Evolutionary conservation across 2,797 vertebrate species (phyloP), one percentile per base, ranked within the genome.

Genomic region (Zenarchopterus dispar): DNA sequence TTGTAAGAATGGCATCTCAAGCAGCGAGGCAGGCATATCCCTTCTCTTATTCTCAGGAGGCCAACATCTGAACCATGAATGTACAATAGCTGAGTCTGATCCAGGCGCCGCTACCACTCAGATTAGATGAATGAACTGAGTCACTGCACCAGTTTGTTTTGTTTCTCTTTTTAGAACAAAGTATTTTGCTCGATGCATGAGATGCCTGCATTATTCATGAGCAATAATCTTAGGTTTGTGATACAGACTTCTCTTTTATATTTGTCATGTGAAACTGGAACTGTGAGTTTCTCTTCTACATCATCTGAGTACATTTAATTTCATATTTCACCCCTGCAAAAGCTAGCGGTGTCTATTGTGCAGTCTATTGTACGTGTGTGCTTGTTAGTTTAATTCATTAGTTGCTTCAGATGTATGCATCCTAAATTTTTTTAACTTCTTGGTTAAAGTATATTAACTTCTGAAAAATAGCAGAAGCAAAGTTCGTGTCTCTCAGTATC

Each of bases 41-140:
- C 24, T 13, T 23, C 46, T 44, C 55, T 18, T 17, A 19, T 19
- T 57, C 48, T 45, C 54, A 51, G 46, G 45, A 28, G 62, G 36
- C 36, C 62, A n/a, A 47, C 24, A 23, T 62, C 19, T 33, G 41
- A 62, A 43, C 23, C 26, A 18, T 10, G 7, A 43, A 45, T 43
- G 23, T 56, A 50, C 56, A 65, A 56, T 56, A 65, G 49, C 36
- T n/a, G 47, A 57, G 54, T 45, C 7, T 41, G 13, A 23, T 63
- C 21, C 43, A 39, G 43, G 60, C 31, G 21, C 43, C 8, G 16
- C 28, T 18, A 4, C 17, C 15, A 3, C 43, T 61, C 24, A 2
- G 21, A 53, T 63, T 62, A 53, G 44, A 43, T 65, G 45, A 42
- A 65, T 39, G 45, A 65, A 56, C 11, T 31, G 62, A 22, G 18